Base-by-base conservation (phyloP, 2,113 vertebrate genomes). In the Anoplopoma fimbria region DNA sequence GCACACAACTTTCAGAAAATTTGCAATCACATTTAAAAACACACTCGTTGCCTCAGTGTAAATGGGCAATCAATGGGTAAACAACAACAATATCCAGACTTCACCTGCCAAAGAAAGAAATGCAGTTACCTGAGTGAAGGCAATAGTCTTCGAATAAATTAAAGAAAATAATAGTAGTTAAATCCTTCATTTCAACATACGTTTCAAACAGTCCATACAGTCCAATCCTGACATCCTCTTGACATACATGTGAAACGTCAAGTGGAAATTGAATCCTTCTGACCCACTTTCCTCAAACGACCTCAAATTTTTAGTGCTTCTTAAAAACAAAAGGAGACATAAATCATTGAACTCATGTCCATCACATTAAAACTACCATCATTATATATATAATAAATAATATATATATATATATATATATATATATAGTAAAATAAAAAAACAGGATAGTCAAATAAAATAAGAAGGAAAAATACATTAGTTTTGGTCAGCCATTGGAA, bases 391-490 rank as follows among this genome's bases (percentile, higher is more conserved):
- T 9, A 4, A 17, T 8, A 29, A 71, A 42, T 38, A 7, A 0
- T 42, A 40, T 19, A 51, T 6, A 51, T n/a, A 51, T 47, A 47
- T 72, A 0, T 27, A 0, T 42, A 40, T 19, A 51, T 6, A 51
- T n/a, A 51, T 47, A 47, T 72, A 0, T 27, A n/a, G n/a, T n/a
- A n/a, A n/a, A n/a, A n/a, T n/a, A n/a, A 15, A 29, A 64, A 34
- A n/a, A 4, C 7, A 64, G 21, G 2, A 36, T n/a, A 29, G 1
- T 69, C 6, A 81, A 81, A 72, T 72, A 34, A 21, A 64, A 84
- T 33, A n/a, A 21, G 17, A 61, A 51, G 60, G 15, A 57, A 19
- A 82, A 89, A 87, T 64, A 67, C 87, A 86, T 83, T 0, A 76
- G 36, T 27, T 68, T 69, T 75, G n/a, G 78, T 86, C 83, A 67